phyloP scores from a whole-genome alignment of 2,888 invertebrate genomes.

The Agonopterix arenella region DNA sequence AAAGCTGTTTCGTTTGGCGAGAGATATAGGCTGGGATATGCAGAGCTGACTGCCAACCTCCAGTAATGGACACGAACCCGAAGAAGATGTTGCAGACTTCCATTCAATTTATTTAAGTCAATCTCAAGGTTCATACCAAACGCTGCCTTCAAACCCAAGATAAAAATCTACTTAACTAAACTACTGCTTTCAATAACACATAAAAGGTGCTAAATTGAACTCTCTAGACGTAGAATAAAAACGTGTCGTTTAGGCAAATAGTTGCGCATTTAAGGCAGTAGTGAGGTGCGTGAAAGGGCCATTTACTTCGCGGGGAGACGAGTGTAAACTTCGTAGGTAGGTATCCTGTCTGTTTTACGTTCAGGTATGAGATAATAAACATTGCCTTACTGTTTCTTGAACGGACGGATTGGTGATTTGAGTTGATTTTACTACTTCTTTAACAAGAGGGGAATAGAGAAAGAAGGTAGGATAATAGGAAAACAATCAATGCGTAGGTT shows the following conservation, averaged over 20 bases:
- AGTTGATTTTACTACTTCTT: background rate
- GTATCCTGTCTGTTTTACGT: slow-evolving; percentile 56
- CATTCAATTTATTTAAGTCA: too few relatives aligned
- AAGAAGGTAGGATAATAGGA: slow-evolving; percentile 16
- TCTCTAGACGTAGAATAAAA: slow-evolving; percentile 34
- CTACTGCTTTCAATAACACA: too few relatives aligned
- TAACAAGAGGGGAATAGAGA: background rate
- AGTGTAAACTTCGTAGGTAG: slow-evolving; percentile 45
- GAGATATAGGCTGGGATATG: too few relatives aligned
- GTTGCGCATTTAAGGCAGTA: slow-evolving; percentile 40
- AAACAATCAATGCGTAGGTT: slow-evolving; percentile 18
- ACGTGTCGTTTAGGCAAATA: slow-evolving; percentile 48
- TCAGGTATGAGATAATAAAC: slow-evolving; percentile 54
- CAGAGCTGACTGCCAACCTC: too few relatives aligned
- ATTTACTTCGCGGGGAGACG: slow-evolving; percentile 32
- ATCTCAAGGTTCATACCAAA: too few relatives aligned
- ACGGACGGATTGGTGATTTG: slow-evolving; percentile 15
- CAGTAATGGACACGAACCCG: too few relatives aligned
- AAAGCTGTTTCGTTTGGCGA: too few relatives aligned
- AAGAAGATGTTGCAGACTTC: too few relatives aligned
- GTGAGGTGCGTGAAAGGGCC: slow-evolving; percentile 39
- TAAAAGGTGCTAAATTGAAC: background rate
- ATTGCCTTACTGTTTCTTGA: slow-evolving; percentile 52
- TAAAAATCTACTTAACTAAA: too few relatives aligned
- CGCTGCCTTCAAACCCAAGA: too few relatives aligned